These are phyloP conservation scores for Elgonia sp. DNA, from an alignment of 2,888 invertebrate species.

Conservation along the genomic window DNA sequence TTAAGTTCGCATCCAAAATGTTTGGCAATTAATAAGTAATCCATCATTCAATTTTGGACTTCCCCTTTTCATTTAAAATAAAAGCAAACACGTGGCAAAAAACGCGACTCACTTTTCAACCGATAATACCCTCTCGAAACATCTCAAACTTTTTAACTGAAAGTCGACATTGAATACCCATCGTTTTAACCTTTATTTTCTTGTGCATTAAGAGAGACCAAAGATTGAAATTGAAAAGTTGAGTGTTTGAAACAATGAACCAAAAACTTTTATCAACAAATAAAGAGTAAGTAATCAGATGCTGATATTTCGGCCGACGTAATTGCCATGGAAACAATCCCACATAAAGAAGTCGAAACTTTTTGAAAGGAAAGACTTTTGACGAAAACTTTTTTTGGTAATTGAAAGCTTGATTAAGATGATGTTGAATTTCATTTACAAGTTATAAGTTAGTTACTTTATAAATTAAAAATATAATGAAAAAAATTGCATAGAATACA, in stretches of 20 bases:
- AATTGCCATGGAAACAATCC: constrained; percentile 48
- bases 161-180: constrained; percentile 25
- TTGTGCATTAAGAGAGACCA: constrained; percentile 52
- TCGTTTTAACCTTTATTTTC: constrained; percentile 55
- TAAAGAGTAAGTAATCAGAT: constrained; percentile 41
- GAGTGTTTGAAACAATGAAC: constrained; percentile 43
- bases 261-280: constrained; percentile 50
- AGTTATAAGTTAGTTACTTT: too few species aligned
- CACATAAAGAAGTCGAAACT: background rate
- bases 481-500: too few species aligned
- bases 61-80: constrained; percentile 19
- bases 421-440: too few species aligned
- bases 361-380: too few species aligned
- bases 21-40: constrained; percentile 45
- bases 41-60: constrained; percentile 20
- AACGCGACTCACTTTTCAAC: constrained; percentile 17
- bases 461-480: too few species aligned
- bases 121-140: constrained; percentile 36
- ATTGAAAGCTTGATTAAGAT: too few species aligned
- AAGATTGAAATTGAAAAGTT: constrained; percentile 68
- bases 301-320: constrained; percentile 44
- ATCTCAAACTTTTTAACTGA: constrained; percentile 46
- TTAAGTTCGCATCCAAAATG: constrained; percentile 5
- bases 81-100: constrained; percentile 35
- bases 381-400: too few species aligned